Conservation (phyloP, 2,113 vertebrate species). For the Cichladusa arquata region DNA sequence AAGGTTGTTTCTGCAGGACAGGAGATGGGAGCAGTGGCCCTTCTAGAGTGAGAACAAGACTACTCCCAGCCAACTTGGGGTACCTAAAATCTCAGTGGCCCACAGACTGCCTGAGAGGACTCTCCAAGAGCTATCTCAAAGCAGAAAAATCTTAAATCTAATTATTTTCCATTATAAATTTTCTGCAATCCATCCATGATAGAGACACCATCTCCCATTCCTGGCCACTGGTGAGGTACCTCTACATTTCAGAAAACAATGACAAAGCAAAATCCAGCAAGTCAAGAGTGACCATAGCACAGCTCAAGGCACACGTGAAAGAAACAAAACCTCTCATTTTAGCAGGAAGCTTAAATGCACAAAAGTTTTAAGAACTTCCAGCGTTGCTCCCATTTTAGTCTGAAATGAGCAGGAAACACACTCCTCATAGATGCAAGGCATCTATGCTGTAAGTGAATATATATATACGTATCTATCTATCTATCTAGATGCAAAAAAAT, state of each 20-base stretch:
- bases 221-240: not conserved
- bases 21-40: fast-evolving
- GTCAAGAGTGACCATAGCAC: not conserved
- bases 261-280: not conserved
- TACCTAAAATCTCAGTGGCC: not conserved
- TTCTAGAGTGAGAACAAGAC: not conserved
- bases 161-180: not conserved
- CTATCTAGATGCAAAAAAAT: not conserved
- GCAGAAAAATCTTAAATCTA: not conserved
- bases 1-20: not conserved
- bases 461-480: no score
- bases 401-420: not conserved
- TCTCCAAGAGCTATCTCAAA: not conserved
- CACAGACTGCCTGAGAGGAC: not conserved
- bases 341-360: not conserved
- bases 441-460: not conserved
- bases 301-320: not conserved
- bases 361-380: not conserved
- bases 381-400: not conserved
- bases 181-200: not conserved
- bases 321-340: not conserved
- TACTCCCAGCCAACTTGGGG: fast-evolving
- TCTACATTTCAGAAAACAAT: not conserved
- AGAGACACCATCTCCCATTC: not conserved
- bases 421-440: not conserved